These are phyloP conservation scores for Thymelicus sylvestris DNA, from an alignment of 2,888 invertebrate genomes.

Conservation along the genomic window DNA sequence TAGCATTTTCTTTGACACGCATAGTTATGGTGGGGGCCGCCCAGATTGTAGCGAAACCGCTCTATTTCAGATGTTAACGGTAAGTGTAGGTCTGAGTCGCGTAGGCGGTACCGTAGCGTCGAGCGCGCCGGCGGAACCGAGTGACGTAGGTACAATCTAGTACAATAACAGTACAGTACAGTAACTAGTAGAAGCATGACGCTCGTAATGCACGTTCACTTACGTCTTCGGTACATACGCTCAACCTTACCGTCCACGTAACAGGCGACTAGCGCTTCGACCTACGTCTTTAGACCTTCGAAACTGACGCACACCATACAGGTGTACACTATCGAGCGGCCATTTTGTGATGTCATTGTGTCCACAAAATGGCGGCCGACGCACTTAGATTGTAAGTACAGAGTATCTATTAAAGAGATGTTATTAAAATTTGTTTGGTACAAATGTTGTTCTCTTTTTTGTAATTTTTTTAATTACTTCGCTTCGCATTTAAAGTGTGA, in stretches of 20 bases:
- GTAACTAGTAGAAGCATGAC: conserved; percentile 47
- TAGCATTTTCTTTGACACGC: conserved; percentile 76
- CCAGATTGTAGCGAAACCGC: conserved; percentile 72
- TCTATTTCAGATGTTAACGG: conserved; percentile 85
- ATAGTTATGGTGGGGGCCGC: conserved; percentile 74
- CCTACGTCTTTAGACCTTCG: conserved; percentile 56
- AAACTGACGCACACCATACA: conserved; percentile 51
- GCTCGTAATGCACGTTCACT: conserved; percentile 52
- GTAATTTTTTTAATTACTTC: conserved; percentile 62
- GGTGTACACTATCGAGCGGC: conserved; percentile 53
- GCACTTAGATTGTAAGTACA: conserved; percentile 74
- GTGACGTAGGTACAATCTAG: conserved; percentile 47
- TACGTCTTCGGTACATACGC: conserved; percentile 51
- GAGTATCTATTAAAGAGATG: conserved; percentile 68
- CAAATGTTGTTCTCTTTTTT: conserved; percentile 69
- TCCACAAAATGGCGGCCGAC: conserved; percentile 71
- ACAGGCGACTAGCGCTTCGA: conserved; percentile 40
- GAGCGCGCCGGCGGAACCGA: conserved; percentile 26
- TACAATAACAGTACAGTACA: conserved; percentile 30
- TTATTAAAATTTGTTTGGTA: conserved; percentile 62
- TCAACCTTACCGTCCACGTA: conserved; percentile 41
- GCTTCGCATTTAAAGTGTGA: conserved; percentile 83
- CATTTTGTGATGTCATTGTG: conserved; percentile 63
- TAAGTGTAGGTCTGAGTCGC: conserved; percentile 78
- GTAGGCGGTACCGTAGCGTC: conserved; percentile 52